Evolutionary conservation across 2,888 invertebrate genomes (phyloP), one percentile per base, ranked within the genome.

Genomic region (Leptopilina myrica): DNA sequence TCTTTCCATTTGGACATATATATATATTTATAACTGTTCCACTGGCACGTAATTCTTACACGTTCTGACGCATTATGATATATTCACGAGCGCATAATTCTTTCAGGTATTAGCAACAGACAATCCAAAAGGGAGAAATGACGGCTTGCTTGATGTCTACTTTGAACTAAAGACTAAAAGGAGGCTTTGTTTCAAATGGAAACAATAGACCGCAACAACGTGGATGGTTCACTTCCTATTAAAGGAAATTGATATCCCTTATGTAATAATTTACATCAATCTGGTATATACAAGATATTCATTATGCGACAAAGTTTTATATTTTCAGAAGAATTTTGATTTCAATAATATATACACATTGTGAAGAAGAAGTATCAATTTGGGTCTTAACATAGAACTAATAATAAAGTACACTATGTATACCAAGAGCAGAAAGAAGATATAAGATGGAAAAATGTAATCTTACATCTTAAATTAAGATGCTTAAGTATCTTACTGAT

Each of bases 51-150:
- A 73, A 73, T 56, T 73, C 56, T 33, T 56, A 53, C 69, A 73
- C 69, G 69, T 73, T 73, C 69, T 73, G 26, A 73, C 69, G 69
- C 56, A 73, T 53, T 73, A 73, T 33, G 69, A 73, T 49, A 69
- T 69, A 53, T 73, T 73, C 69, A 73, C 69, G 69, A 73, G 69
- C 56, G 69, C 69, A 53, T 73, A 69, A 69, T 73, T 73, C 69
- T 73, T 73, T 56, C 15, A n/a, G 69, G n/a, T 56, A 73, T 73
- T 33, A 73, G 69, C 53, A 73, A 73, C 69, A 73, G 56, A 26
- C 69, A 73, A 73, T 73, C 53, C 69, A 56, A 73, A 73, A 56
- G 53, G 1, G 33, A 26, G 26, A 56, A 69, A 69, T 56, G 12
- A 69, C 53, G 69, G 14, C 26, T 73, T 56, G 20, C 53, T 20